A percentile compares a stretch with the other conserved stretches of the same genome.
These are phyloP conservation scores for Heliconius nattereri DNA, from an alignment of 1,140 invertebrate species.

Conservation along the genomic window DNA sequence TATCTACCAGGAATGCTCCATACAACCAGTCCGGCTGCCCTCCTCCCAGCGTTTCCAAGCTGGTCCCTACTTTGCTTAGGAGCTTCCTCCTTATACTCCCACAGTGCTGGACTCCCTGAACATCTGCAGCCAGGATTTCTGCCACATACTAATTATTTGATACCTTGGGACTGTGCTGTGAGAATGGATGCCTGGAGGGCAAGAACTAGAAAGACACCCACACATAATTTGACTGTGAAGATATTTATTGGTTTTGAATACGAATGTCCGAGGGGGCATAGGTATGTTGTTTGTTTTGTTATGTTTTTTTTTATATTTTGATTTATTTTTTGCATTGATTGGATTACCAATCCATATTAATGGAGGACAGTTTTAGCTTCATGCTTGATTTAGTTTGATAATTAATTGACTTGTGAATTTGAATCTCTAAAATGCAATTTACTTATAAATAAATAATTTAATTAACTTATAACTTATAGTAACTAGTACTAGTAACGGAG, in stretches of 20 bases:
- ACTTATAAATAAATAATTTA: too few relatives aligned
- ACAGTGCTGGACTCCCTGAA: slow-evolving; percentile 90
- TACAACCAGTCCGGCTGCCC: slow-evolving; percentile 86
- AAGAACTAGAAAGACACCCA: slow-evolving; percentile 3
- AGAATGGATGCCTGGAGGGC: slow-evolving; percentile 24
- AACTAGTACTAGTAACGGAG: too few relatives aligned
- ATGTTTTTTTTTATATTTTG: not conserved
- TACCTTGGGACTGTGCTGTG: slow-evolving; percentile 97
- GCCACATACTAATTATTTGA: slow-evolving; percentile 92
- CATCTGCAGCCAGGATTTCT: slow-evolving; percentile 93
- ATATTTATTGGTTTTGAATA: slow-evolving; percentile 98
- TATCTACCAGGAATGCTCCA: slow-evolving; percentile 96
- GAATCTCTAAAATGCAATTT: too few relatives aligned
- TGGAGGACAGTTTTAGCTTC: too few relatives aligned
- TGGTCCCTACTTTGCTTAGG: slow-evolving; percentile 96
- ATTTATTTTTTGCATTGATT: too few relatives aligned
- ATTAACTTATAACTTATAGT: too few relatives aligned
- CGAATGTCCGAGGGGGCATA: slow-evolving; percentile 96
- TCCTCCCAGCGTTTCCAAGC: slow-evolving; percentile 94
- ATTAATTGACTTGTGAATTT: too few relatives aligned
- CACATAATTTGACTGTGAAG: slow-evolving; percentile 88
- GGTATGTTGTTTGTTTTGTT: slow-evolving; percentile 54
- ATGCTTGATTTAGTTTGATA: too few relatives aligned
- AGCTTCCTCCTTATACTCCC: slow-evolving; percentile 94
- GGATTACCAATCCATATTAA: too few relatives aligned